These are phyloP conservation scores for Apteryx owenii DNA, from an alignment of 2,113 vertebrate genomes.

Conservation along the genomic window DNA sequence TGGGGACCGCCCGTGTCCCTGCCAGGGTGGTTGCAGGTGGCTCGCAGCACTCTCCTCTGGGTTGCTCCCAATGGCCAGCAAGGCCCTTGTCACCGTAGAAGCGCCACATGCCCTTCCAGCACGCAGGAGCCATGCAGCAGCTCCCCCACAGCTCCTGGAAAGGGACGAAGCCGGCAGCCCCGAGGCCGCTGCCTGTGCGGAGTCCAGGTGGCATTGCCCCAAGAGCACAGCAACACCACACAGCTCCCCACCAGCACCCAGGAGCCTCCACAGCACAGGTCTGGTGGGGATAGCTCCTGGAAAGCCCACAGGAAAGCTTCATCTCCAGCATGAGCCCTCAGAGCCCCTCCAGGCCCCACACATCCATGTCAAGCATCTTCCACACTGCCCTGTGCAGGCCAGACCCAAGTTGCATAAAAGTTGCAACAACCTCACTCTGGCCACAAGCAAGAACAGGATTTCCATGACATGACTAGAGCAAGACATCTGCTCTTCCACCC, in stretches of 20 bases:
- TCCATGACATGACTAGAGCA: fast-evolving
- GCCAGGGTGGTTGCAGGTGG: neutral
- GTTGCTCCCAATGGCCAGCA: neutral
- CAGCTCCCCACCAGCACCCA: neutral
- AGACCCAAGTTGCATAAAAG: neutral
- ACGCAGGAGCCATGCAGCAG: fast-evolving
- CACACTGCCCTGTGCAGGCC: neutral
- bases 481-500: neutral
- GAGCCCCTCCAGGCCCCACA: neutral
- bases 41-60: neutral
- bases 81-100: neutral
- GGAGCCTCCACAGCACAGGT: fast-evolving
- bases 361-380: neutral
- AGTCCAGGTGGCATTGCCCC: neutral
- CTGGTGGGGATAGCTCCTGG: neutral
- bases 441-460: neutral
- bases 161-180: neutral
- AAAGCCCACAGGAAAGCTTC: neutral
- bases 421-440: neutral
- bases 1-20: neutral
- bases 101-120: neutral
- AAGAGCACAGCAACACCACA: neutral
- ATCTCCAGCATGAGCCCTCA: neutral
- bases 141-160: neutral
- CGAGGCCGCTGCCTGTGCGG: neutral